Evolutionary conservation across 1,140 invertebrate genomes (phyloP).

Genomic region (Pantala flavescens): DNA sequence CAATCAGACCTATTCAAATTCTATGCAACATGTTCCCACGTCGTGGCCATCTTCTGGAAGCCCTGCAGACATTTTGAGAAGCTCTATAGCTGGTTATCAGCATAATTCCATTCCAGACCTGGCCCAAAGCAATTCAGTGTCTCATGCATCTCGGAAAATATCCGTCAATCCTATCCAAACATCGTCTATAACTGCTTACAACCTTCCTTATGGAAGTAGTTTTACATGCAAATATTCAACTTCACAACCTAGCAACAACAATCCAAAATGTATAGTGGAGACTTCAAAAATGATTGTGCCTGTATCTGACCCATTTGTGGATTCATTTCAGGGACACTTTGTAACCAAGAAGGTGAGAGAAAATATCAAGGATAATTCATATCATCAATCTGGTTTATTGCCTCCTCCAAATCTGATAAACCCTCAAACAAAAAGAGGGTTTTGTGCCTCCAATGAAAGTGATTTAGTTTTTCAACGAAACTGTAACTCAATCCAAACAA

Average conservation of each 20-base stretch:
- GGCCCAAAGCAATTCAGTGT: no score
- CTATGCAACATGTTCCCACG: background rate
- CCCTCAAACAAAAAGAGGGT: background rate
- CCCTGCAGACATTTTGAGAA: background rate
- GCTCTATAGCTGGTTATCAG: no score
- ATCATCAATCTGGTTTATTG: background rate
- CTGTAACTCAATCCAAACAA: background rate
- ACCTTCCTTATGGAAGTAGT: background rate
- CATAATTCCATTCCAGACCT: no score
- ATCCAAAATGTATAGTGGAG: background rate
- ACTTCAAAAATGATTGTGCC: background rate
- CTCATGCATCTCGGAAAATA: no score
- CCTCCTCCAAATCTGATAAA: background rate
- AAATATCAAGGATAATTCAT: background rate
- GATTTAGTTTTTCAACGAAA: background rate
- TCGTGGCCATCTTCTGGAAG: background rate
- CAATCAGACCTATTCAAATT: background rate
- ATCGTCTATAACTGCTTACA: background rate
- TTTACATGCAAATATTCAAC: background rate
- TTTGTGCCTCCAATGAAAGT: background rate
- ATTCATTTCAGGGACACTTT: background rate
- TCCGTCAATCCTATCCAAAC: no score
- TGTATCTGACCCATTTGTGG: background rate
- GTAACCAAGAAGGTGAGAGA: background rate
- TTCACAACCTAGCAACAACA: background rate